Evolutionary conservation across 2,888 invertebrate genomes (phyloP), one percentile per base, ranked within the genome.

Genomic region (Brachypterus glaber): DNA sequence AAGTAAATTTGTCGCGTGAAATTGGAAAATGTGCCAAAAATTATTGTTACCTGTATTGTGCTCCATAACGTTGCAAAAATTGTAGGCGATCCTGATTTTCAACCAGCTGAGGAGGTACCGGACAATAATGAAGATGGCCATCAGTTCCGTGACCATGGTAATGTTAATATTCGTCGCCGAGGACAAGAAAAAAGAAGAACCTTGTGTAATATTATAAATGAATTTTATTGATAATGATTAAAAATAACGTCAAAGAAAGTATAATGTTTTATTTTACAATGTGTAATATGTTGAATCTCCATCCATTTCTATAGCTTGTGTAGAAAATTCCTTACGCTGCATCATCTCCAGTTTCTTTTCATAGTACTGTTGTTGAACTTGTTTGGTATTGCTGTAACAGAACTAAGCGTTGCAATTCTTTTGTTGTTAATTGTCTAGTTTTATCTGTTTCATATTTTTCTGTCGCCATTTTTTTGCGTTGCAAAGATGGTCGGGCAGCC

Each of bases 1-100:
- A n/a, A 34, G 8, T 34, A 42, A 17, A 24, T 31, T 9, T 39
- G 42, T 16, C 31, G 33, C n/a, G 42, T 39, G 18, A 35, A 35
- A 42, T 30, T 35, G 11, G n/a, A n/a, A n/a, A n/a, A n/a, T n/a
- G n/a, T n/a, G n/a, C n/a, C n/a, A n/a, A n/a, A n/a, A n/a, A n/a
- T n/a, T n/a, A n/a, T n/a, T n/a, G n/a, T n/a, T n/a, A n/a, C n/a
- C n/a, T n/a, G n/a, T n/a, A n/a, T n/a, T n/a, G n/a, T n/a, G n/a
- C n/a, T n/a, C n/a, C 21, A 30, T 17, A 38, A 38, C 11, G 21
- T 33, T 13, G 37, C 37, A 29, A 37, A 33, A 33, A 32, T 24
- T 13, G 12, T 33, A 25, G 17, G 17, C n/a, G 33, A 38, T 26
- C 11, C 13, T 17, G 37, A 37, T 17, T 37, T 37, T 9, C 15